Conservation (phyloP, 2,113 vertebrate genomes). For the Tetraodon nigroviridis region DNA sequence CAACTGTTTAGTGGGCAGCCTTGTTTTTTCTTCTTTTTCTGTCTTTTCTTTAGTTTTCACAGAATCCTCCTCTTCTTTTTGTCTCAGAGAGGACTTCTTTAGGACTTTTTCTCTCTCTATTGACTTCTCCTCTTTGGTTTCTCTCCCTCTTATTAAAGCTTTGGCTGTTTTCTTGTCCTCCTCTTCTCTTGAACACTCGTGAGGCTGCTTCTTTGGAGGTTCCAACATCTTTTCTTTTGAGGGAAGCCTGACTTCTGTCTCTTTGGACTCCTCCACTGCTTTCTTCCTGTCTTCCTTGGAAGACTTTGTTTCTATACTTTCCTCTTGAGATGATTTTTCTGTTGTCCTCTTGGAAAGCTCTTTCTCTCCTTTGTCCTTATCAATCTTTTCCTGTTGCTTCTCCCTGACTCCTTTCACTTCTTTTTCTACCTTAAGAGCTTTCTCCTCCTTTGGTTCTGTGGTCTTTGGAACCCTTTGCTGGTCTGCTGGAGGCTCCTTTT, state of each 20-base stretch:
- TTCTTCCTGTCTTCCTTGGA: neutral
- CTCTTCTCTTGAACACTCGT: neutral
- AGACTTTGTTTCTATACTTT: neutral
- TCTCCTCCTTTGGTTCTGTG: neutral
- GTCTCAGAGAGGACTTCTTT: neutral
- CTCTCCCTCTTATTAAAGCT: neutral
- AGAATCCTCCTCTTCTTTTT: neutral
- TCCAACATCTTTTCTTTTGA: neutral
- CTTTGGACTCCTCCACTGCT: neutral
- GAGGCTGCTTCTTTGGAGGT: neutral
- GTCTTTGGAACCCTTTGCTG: neutral
- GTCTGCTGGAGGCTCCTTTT: neutral
- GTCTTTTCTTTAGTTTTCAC: neutral
- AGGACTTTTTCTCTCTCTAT: neutral
- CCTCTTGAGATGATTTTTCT: neutral
- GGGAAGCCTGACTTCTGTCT: neutral
- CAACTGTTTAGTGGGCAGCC: neutral
- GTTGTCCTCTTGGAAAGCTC: neutral
- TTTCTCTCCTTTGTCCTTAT: neutral
- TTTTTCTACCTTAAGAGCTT: neutral
- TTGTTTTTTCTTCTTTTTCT: neutral
- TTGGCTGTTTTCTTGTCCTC: neutral
- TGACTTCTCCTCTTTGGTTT: neutral
- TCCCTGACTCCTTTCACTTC: neutral
- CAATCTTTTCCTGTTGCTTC: neutral